A percentile compares a stretch with the other conserved stretches of the same genome.
These are phyloP conservation scores for Subanguina moxae DNA, from an alignment of 1,140 invertebrate genomes.

Conservation along the genomic window DNA sequence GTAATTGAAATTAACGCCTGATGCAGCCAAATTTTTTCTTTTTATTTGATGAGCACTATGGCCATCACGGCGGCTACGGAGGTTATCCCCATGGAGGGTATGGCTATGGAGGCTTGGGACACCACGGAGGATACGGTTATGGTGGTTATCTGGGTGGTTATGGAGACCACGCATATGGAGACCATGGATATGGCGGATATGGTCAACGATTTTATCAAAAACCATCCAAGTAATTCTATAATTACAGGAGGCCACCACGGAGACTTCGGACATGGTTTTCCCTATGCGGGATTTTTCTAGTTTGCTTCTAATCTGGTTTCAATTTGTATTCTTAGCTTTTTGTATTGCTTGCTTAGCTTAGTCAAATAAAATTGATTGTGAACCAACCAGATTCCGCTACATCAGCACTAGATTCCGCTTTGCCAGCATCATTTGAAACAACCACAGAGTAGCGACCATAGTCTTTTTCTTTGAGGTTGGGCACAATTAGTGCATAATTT, in stretches of 20 bases:
- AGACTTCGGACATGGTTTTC: conserved; percentile 1
- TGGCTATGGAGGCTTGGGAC: conserved; percentile 5
- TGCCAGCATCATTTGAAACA: conserved; percentile 39
- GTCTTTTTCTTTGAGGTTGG: conserved; percentile 38
- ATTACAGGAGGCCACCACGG: not conserved
- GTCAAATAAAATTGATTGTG: not conserved
- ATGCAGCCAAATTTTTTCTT: too few relatives aligned
- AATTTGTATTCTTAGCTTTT: not conserved
- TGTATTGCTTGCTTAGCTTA: not conserved
- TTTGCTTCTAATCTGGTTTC: not conserved
- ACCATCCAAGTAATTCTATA: not conserved
- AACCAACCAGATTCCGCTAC: conserved; percentile 23
- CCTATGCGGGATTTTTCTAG: not conserved
- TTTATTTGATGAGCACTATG: not conserved
- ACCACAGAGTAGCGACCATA: conserved; percentile 41
- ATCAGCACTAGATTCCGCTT: conserved; percentile 23
- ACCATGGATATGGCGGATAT: not conserved
- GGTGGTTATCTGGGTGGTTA: conserved; percentile 1
- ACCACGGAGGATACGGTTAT: conserved; percentile 21
- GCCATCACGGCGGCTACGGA: conserved; percentile 2
- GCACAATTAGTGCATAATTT: conserved; percentile 30
- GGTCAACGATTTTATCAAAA: too few relatives aligned
- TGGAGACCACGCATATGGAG: conserved; percentile 3
- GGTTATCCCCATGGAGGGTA: conserved; percentile 1
- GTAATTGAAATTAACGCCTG: too few relatives aligned